Percentiles rank a stretch among this genome's conserved stretches.
Conservation (phyloP, 2,888 invertebrate genomes). For the Trachelus iudaicus region DNA sequence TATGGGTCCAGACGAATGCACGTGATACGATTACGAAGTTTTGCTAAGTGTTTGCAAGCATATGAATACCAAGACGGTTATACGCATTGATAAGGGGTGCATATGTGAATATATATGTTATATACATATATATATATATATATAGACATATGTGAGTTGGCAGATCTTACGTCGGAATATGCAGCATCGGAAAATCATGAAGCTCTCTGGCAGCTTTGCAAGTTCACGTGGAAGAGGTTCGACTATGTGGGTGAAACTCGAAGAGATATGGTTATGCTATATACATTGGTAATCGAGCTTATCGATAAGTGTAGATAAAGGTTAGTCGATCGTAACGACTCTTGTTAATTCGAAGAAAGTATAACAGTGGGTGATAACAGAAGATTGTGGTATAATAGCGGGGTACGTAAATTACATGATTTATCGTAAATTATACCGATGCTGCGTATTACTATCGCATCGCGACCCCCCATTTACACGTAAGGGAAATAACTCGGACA, state of each 20-base stretch:
- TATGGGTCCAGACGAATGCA: background rate
- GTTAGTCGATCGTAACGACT: background rate
- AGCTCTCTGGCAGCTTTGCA: background rate
- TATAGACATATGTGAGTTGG: too few species aligned
- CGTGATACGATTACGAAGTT: background rate
- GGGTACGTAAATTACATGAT: background rate
- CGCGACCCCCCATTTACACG: background rate
- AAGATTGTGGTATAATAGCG: background rate
- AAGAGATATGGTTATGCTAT: background rate
- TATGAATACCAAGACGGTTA: background rate
- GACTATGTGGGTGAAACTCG: background rate
- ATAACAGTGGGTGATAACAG: too few species aligned
- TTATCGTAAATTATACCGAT: background rate
- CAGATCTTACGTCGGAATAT: background rate
- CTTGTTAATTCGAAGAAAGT: background rate
- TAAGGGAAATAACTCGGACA: background rate
- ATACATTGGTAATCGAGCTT: background rate
- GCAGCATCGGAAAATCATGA: background rate
- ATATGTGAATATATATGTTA: background rate
- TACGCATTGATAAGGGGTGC: background rate
- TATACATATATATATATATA: too few species aligned
- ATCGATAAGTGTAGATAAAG: background rate
- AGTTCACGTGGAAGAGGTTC: background rate
- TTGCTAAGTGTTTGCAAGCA: background rate
- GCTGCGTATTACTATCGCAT: background rate